A percentile compares a stretch with the other conserved stretches of the same genome.
These are phyloP conservation scores for Littorina saxatilis DNA, from an alignment of 1,140 invertebrate species.

Conservation along the genomic window DNA sequence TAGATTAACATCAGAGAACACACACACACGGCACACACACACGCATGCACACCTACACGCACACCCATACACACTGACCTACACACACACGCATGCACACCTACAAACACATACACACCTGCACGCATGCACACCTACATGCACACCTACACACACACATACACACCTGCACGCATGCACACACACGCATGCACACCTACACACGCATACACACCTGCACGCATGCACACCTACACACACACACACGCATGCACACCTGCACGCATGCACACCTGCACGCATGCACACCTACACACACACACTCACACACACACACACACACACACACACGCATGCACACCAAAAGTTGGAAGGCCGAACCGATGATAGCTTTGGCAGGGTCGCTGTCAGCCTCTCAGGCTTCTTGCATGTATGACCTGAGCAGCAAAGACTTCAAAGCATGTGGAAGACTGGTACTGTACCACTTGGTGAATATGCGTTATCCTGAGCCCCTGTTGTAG, in stretches of 20 bases:
- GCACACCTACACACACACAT: constrained; percentile 2
- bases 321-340: too few species aligned
- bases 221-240: too few species aligned
- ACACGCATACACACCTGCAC: too few species aligned
- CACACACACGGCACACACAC: too few species aligned
- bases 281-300: constrained; percentile 1
- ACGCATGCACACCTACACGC: background rate
- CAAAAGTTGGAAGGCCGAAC: background rate
- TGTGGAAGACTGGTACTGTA: background rate
- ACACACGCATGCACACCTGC: background rate
- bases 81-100: background rate
- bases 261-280: constrained; percentile 6
- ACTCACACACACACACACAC: too few species aligned
- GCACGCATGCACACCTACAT: background rate
- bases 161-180: constrained; percentile 7
- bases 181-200: background rate
- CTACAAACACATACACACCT: background rate
- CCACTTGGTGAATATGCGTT: background rate
- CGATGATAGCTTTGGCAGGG: background rate
- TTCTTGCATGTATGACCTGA: background rate
- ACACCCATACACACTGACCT: background rate
- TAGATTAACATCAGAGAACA: too few species aligned
- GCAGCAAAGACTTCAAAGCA: background rate
- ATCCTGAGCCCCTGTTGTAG: too few species aligned
- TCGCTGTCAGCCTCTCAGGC: background rate